Percentiles rank a stretch among this genome's conserved stretches.
Conservation (phyloP, 2,888 invertebrate genomes). For the Rotaria socialis region DNA sequence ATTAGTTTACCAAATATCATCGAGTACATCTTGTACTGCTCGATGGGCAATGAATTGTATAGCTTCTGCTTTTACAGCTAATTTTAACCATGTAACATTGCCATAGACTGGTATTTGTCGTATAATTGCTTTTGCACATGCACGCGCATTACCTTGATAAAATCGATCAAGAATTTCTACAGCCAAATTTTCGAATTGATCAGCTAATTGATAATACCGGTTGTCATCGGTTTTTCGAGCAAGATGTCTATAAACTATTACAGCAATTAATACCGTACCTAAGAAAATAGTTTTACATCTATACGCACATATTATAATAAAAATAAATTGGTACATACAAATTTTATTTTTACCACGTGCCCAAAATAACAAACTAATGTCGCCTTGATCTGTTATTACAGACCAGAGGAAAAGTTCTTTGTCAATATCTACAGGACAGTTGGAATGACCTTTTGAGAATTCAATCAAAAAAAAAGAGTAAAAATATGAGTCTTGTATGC, state of each 20-base stretch:
- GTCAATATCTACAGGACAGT: not conserved
- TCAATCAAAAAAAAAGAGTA: not conserved
- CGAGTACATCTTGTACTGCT: slow-evolving; percentile 58
- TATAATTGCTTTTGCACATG: slow-evolving; percentile 54
- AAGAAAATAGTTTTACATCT: too few relatives aligned
- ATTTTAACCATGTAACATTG: slow-evolving; percentile 53
- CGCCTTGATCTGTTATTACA: slow-evolving; percentile 53
- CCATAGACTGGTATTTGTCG: slow-evolving; percentile 55
- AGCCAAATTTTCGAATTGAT: slow-evolving; percentile 51
- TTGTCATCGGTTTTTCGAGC: slow-evolving; percentile 49
- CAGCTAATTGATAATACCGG: slow-evolving; percentile 49
- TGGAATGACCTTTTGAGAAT: not conserved
- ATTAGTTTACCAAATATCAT: slow-evolving; percentile 56
- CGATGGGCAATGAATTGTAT: slow-evolving; percentile 58
- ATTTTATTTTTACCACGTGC: slow-evolving; percentile 50
- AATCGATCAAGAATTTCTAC: slow-evolving; percentile 56
- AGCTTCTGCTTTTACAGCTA: slow-evolving; percentile 58
- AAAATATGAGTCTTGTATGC: too few relatives aligned
- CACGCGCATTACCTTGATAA: slow-evolving; percentile 54
- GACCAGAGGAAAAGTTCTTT: slow-evolving; percentile 56
- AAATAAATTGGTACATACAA: not conserved
- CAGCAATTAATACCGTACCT: not conserved
- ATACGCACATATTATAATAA: too few relatives aligned
- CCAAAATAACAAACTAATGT: slow-evolving; percentile 57
- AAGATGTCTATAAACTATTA: not conserved